These are phyloP conservation scores for Sebastiscus albofasciatus DNA, from an alignment of 2,797 vertebrate genomes.

Conservation along the genomic window DNA sequence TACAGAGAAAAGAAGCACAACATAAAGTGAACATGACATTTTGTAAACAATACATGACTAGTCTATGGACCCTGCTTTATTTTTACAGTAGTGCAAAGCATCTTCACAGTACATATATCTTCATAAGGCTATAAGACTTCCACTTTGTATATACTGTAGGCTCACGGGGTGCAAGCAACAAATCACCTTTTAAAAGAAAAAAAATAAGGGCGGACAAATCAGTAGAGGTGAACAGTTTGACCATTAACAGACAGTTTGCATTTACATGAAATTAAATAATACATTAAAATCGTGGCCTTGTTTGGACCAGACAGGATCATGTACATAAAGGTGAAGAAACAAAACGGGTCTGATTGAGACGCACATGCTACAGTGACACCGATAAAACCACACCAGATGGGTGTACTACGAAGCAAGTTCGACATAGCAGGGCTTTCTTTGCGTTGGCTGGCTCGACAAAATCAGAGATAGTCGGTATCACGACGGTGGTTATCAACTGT, in stretches of 20 bases:
- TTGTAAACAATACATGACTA: slow-evolving; percentile 63
- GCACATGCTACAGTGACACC: slow-evolving; percentile 70
- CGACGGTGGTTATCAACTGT: not conserved
- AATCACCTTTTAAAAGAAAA: slow-evolving; percentile 46
- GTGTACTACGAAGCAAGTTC: not conserved
- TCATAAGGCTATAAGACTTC: slow-evolving; percentile 61
- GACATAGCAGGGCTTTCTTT: not conserved
- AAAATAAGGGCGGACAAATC: slow-evolving; percentile 41
- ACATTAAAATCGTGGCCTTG: not conserved
- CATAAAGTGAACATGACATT: slow-evolving; percentile 38
- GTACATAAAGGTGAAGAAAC: slow-evolving; percentile 15
- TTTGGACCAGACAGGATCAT: slow-evolving; percentile 11
- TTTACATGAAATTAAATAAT: slow-evolving; percentile 26
- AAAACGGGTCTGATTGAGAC: slow-evolving; percentile 28
- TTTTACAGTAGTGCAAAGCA: slow-evolving; percentile 66
- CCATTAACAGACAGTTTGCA: slow-evolving; percentile 21
- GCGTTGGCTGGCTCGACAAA: not conserved
- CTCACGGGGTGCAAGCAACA: slow-evolving; percentile 54
- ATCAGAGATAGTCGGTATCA: not conserved
- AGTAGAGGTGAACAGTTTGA: slow-evolving; percentile 11
- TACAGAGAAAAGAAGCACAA: slow-evolving; percentile 62
- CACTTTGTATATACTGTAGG: slow-evolving; percentile 50
- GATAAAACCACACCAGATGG: slow-evolving; percentile 25
- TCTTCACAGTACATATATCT: slow-evolving; percentile 60
- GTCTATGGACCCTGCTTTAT: slow-evolving; percentile 54